These are phyloP conservation scores for Tragopan temminckii DNA, from an alignment of 2,797 vertebrate genomes.

Conservation along the genomic window DNA sequence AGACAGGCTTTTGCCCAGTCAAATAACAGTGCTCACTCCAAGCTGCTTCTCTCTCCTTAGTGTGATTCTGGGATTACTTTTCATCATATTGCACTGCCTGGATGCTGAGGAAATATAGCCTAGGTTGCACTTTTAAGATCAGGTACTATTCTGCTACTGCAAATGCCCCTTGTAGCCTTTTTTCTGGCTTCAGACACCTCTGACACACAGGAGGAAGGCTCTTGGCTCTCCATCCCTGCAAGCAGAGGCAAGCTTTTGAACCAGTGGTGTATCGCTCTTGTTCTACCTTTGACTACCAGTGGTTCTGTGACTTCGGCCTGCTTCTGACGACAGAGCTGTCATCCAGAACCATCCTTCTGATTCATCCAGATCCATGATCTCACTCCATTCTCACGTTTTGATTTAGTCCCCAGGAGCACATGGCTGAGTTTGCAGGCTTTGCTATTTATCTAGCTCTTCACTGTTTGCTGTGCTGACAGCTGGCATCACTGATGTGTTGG, in stretches of 20 bases:
- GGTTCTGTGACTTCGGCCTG: background rate
- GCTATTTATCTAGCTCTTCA: slow-evolving; percentile 19
- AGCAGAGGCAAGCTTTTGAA: background rate
- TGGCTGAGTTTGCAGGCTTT: background rate
- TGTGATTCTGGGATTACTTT: background rate
- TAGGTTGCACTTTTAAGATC: background rate
- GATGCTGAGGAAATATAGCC: background rate
- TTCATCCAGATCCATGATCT: background rate
- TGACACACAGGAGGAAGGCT: background rate
- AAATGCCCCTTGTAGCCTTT: background rate
- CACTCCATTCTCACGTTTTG: background rate
- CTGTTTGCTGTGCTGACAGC: slow-evolving; percentile 46
- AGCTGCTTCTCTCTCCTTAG: background rate
- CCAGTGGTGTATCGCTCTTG: background rate
- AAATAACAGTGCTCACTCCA: background rate
- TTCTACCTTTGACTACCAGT: background rate
- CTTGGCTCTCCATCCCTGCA: background rate
- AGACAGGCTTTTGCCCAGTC: background rate
- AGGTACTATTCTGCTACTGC: background rate
- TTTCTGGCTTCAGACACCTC: background rate
- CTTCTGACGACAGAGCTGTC: background rate
- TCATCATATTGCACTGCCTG: background rate
- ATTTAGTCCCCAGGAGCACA: background rate
- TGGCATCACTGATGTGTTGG: slow-evolving; percentile 8
- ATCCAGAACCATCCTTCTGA: too few species aligned